Evolutionary conservation across 2,797 vertebrate genomes (phyloP).

Genomic region (Holocentrus rufus): DNA sequence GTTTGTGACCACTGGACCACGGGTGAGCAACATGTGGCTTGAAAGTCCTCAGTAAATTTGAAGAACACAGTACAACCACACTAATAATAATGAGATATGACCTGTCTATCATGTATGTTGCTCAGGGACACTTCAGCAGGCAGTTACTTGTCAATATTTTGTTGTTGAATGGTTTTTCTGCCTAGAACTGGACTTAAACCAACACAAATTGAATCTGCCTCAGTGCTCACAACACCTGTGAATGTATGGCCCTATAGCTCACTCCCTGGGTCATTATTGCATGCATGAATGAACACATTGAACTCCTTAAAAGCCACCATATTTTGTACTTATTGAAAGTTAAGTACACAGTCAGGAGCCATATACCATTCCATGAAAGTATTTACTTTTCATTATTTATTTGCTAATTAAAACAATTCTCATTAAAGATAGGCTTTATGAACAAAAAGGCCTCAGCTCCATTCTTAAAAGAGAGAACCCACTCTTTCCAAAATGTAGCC

Average conservation of each 20-base stretch:
- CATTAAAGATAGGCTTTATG: conserved; percentile 25
- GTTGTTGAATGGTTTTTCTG: no score
- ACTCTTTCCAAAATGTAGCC: conserved; percentile 31
- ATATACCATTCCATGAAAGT: neutral
- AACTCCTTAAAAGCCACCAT: neutral
- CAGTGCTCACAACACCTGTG: neutral
- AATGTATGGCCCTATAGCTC: neutral
- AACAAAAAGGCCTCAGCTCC: neutral
- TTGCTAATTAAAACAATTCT: conserved; percentile 37
- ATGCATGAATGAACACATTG: neutral
- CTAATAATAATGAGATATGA: neutral
- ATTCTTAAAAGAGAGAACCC: conserved; percentile 26
- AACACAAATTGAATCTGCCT: neutral
- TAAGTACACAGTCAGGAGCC: neutral
- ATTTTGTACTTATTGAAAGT: neutral
- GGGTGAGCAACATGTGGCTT: neutral
- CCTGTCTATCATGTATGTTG: neutral
- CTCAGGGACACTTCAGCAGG: neutral
- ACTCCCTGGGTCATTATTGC: neutral
- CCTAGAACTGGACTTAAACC: neutral
- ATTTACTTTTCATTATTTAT: conserved; percentile 40
- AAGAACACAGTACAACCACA: no score
- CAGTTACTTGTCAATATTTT: no score
- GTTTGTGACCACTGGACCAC: neutral
- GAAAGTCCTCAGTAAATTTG: neutral